Conservation (phyloP, 1,140 invertebrate species). For the Drosophila tropicalis region DNA sequence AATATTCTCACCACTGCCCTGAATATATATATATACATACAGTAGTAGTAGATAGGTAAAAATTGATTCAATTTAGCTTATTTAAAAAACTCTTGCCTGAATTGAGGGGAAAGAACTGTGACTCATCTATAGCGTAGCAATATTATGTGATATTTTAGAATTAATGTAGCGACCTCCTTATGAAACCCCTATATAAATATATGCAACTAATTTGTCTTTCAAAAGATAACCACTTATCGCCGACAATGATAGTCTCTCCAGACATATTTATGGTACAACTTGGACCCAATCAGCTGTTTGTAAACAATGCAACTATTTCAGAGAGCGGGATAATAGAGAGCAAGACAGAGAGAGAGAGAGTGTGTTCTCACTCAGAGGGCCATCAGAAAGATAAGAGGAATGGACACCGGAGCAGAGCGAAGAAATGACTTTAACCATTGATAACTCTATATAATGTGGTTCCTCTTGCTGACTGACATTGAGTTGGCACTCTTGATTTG, state of each 20-base stretch:
- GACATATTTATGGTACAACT: conserved; percentile 15
- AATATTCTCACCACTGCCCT: too few species aligned
- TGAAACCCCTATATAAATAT: background rate
- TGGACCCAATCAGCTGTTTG: conserved; percentile 59
- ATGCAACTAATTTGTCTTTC: background rate
- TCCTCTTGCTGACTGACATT: conserved; percentile 25
- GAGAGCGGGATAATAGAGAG: conserved; percentile 11
- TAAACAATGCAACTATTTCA: conserved; percentile 65
- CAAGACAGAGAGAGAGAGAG: conserved; percentile 9
- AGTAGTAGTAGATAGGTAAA: too few species aligned
- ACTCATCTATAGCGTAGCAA: background rate
- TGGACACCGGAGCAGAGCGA: too few species aligned
- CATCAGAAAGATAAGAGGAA: conserved; percentile 10
- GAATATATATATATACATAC: too few species aligned
- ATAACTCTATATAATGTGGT: background rate
- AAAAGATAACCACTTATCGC: conserved; percentile 2
- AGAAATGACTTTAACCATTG: background rate
- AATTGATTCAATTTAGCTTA: too few species aligned
- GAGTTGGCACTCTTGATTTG: conserved; percentile 15
- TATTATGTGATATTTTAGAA: background rate
- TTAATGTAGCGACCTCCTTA: background rate
- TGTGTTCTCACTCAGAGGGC: too few species aligned
- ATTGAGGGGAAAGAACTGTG: conserved; percentile 6
- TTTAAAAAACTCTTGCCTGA: background rate
- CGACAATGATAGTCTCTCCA: background rate